A percentile compares a stretch with the other conserved stretches of the same genome.
These are phyloP conservation scores for Amphipyra berbera DNA, from an alignment of 2,888 invertebrate genomes.

Conservation along the genomic window DNA sequence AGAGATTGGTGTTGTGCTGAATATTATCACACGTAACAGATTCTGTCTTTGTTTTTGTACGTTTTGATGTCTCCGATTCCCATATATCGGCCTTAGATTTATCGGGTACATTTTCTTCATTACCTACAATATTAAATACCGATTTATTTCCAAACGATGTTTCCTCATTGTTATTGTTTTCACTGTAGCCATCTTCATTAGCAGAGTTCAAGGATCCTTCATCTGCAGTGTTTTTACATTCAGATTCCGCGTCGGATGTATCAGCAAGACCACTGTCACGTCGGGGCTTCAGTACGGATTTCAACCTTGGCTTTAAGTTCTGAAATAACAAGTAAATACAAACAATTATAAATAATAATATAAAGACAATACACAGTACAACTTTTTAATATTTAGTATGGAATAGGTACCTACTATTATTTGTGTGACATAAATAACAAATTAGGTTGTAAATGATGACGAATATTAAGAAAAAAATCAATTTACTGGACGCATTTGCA, in stretches of 20 bases:
- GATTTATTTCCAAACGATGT: conserved; percentile 53
- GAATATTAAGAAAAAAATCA: too few species aligned
- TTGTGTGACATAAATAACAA: too few species aligned
- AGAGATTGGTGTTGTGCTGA: conserved; percentile 81
- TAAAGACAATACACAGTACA: too few species aligned
- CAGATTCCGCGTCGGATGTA: conserved; percentile 85
- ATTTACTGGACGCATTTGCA: too few species aligned
- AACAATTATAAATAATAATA: background rate
- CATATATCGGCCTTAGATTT: conserved; percentile 66
- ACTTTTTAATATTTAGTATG: too few species aligned
- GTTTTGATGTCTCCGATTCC: conserved; percentile 66
- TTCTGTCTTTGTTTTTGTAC: conserved; percentile 48
- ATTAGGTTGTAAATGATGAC: too few species aligned
- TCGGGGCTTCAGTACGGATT: conserved; percentile 78
- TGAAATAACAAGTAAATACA: conserved; percentile 58
- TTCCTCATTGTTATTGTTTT: conserved; percentile 50
- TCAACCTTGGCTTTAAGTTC: conserved; percentile 73
- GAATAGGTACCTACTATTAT: too few species aligned
- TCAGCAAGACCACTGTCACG: conserved; percentile 87
- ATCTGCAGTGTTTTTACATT: conserved; percentile 71
- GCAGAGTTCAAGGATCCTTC: conserved; percentile 57
- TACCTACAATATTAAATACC: conserved; percentile 71
- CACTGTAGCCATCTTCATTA: conserved; percentile 56
- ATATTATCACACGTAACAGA: conserved; percentile 74
- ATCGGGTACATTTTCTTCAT: conserved; percentile 54